phyloP scores from a whole-genome alignment of 2,113 vertebrate genomes.

The Puffinus mauretanicus region DNA sequence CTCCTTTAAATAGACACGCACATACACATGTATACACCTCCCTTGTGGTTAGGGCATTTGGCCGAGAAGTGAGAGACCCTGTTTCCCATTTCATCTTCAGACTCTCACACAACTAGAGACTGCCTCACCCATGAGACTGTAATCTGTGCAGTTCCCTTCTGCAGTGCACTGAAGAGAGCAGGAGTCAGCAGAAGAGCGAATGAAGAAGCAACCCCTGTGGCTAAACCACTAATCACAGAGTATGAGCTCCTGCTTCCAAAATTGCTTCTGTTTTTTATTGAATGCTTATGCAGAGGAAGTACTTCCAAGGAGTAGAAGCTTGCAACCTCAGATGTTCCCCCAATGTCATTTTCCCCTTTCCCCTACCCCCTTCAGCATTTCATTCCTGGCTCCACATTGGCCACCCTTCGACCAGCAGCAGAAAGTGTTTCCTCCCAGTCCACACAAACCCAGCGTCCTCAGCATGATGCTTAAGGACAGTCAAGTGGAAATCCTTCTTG shows the following conservation, averaged over 20 bases:
- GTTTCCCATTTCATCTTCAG: neutral
- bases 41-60: neutral
- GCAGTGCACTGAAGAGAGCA: neutral
- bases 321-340: neutral
- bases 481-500: neutral
- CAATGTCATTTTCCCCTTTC: neutral
- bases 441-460: neutral
- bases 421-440: neutral
- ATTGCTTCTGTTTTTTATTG: neutral
- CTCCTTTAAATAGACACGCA: neutral
- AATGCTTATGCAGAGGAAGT: neutral
- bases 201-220: neutral
- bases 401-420: neutral
- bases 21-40: rapidly evolving
- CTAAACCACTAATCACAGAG: neutral
- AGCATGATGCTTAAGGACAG: neutral
- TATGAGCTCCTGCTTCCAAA: neutral
- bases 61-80: neutral
- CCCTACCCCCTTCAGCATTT: rapidly evolving
- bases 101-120: neutral
- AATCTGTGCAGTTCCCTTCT: neutral
- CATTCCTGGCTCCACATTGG: neutral
- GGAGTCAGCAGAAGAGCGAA: neutral
- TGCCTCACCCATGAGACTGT: neutral
- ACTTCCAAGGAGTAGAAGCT: neutral